Evolutionary conservation across 2,113 vertebrate species (phyloP).

Genomic region (Hydropotes inermis): DNA sequence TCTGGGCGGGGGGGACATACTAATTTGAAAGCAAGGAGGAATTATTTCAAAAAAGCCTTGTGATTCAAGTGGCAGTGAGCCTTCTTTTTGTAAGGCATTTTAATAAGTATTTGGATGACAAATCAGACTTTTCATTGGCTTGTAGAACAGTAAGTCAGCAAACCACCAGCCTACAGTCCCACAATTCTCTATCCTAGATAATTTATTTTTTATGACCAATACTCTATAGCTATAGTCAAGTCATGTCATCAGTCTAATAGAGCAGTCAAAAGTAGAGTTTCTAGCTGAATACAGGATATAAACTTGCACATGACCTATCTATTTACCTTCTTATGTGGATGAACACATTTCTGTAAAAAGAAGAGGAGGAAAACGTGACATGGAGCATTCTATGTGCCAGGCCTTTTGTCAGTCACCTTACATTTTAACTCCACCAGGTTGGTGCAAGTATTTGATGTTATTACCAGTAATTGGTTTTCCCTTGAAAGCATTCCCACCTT

Average conservation of each 20-base stretch:
- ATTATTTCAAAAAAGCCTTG: neutral
- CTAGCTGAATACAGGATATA: neutral
- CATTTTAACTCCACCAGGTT: neutral
- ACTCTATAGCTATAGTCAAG: neutral
- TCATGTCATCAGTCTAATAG: neutral
- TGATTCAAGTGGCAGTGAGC: neutral
- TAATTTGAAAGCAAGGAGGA: neutral
- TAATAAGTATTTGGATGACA: neutral
- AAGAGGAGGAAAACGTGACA: neutral
- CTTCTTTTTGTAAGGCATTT: neutral
- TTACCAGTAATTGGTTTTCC: neutral
- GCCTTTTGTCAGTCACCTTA: neutral
- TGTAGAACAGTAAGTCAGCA: neutral
- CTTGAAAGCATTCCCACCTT: neutral
- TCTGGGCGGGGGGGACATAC: neutral
- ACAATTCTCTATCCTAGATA: neutral
- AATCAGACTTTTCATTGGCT: neutral
- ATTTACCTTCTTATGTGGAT: neutral
- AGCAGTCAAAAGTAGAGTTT: neutral
- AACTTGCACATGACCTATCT: neutral
- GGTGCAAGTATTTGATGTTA: neutral
- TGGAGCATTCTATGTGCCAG: neutral
- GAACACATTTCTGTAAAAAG: neutral
- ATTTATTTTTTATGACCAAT: neutral
- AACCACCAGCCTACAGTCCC: accelerated